A percentile compares a stretch with the other conserved stretches of the same genome.
Conservation (phyloP, 2,797 vertebrate genomes). For the Loris lydekkerianus region DNA sequence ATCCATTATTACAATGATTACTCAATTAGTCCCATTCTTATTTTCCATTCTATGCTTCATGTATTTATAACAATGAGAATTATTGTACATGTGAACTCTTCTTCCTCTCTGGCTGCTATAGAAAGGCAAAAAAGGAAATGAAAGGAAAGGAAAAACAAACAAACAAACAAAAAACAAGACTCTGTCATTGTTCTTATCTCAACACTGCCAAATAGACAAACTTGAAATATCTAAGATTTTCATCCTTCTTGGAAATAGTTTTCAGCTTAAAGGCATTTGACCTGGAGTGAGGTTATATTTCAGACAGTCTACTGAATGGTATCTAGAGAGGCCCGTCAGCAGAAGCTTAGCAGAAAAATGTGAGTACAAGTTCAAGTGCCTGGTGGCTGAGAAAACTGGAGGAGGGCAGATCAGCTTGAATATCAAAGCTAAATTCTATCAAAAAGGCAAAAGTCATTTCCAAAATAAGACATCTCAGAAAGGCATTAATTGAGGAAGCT, state of each 20-base stretch:
- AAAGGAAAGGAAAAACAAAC: neutral
- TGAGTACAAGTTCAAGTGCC: constrained; percentile 74
- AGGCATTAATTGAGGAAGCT: constrained; percentile 80
- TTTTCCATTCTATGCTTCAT: constrained; percentile 15
- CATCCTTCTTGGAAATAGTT: constrained; percentile 76
- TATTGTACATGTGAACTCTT: neutral
- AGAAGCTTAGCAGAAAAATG: constrained; percentile 71
- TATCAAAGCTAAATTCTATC: constrained; percentile 73
- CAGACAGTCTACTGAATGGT: constrained; percentile 70
- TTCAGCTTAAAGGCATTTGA: constrained; percentile 81
- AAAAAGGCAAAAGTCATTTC: constrained; percentile 79
- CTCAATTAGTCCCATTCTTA: neutral
- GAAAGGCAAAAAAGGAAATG: neutral
- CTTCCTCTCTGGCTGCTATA: neutral
- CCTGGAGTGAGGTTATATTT: constrained; percentile 79
- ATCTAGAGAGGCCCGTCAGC: constrained; percentile 73
- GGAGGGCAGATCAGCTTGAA: constrained; percentile 47
- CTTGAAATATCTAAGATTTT: constrained; percentile 78
- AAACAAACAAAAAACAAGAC: neutral
- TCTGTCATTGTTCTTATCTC: constrained; percentile 72
- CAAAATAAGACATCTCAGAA: constrained; percentile 75
- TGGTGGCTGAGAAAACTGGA: constrained; percentile 7
- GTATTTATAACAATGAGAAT: neutral
- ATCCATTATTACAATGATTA: neutral
- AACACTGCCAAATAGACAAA: constrained; percentile 68